Evolutionary conservation across 2,888 invertebrate species (phyloP), one percentile per base, ranked within the genome.

Genomic region (Koerneria pararmatus): DNA sequence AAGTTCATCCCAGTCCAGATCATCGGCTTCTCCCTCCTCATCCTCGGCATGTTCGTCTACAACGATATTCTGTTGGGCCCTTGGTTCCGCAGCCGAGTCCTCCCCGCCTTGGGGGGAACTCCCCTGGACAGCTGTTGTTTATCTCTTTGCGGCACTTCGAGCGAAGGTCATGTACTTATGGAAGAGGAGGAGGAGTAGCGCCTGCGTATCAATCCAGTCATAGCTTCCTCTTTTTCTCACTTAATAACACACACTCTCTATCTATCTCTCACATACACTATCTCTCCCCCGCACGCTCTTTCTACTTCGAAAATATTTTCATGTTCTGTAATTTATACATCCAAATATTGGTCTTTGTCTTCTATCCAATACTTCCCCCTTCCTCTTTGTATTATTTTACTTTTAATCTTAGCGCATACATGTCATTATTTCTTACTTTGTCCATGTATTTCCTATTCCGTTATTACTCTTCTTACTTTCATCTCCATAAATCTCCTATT

Each of bases 31-130:
- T 79, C 88, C 0, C 84, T 91, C 8, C 86, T 94, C 1, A 86
- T 93, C 65, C 82, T 88, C 67, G 94, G 94, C 70, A 91, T 92
- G 89, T 89, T 90, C 77, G 85, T 90, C 60, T 95, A 95, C 86
- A 83, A 83, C 72, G 83, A 83, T 67, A 67, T 83, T 35, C 62
- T 80, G 37, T 61, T 83, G 68, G 83, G 82, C 3, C 83, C 83
- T 37, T 74, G 71, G 66, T 75, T 80, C 72, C 76, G 82, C 22
- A 71, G 74, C 27, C 60, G 63, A 22, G 58, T 78, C 32, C 66
- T 79, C 41, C 79, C 78, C 31, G 65, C 29, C 68, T 76, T 53
- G 63, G 63, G 29, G 58, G 58, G n/a, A n/a, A n/a, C 41, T 56
- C 63, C 19, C 63, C 70, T 34, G 46, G 64, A 48, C 57, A 60